Percentiles rank a stretch among this genome's conserved stretches.
These are phyloP conservation scores for Ceratothoa steindachneri DNA, from an alignment of 2,888 invertebrate genomes.

Conservation along the genomic window DNA sequence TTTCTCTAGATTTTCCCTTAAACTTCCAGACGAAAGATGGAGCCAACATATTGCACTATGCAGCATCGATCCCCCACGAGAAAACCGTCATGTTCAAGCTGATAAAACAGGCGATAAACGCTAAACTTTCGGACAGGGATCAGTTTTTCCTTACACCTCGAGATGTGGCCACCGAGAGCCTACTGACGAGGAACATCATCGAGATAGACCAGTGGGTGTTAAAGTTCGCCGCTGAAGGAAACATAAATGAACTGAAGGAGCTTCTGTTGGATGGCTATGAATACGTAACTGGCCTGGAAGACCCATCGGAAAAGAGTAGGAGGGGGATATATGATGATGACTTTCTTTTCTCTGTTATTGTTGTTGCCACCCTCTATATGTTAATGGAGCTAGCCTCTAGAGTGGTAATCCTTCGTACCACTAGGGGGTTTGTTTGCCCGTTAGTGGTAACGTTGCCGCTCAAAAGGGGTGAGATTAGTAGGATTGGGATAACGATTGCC, in stretches of 20 bases:
- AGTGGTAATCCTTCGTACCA: too few species aligned
- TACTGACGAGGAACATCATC: slow-evolving; percentile 70
- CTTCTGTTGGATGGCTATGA: slow-evolving; percentile 78
- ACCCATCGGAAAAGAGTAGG: slow-evolving; percentile 61
- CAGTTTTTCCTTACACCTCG: slow-evolving; percentile 80
- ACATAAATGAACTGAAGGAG: slow-evolving; percentile 64
- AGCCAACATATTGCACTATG: slow-evolving; percentile 83
- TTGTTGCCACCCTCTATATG: too few species aligned
- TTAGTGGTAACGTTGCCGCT: too few species aligned
- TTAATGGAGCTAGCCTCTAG: too few species aligned
- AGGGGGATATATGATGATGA: too few species aligned
- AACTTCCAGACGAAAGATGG: slow-evolving; percentile 55
- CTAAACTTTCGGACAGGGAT: slow-evolving; percentile 76
- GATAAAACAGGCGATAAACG: slow-evolving; percentile 68
- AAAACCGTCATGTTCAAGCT: slow-evolving; percentile 74
- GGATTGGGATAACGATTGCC: too few species aligned
- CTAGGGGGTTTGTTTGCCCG: too few species aligned
- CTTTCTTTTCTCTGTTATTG: too few species aligned
- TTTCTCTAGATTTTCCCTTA: too few species aligned
- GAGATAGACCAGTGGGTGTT: slow-evolving; percentile 78
- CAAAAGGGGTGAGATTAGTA: too few species aligned
- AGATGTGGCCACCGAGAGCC: slow-evolving; percentile 76
- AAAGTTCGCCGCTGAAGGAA: slow-evolving; percentile 70
- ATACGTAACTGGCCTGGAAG: slow-evolving; percentile 72
- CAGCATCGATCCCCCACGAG: slow-evolving; percentile 75